Percentiles rank a stretch among this genome's conserved stretches.
Evolutionary conservation across 2,113 vertebrate species (phyloP).

Genomic region (Python bivittatus): DNA sequence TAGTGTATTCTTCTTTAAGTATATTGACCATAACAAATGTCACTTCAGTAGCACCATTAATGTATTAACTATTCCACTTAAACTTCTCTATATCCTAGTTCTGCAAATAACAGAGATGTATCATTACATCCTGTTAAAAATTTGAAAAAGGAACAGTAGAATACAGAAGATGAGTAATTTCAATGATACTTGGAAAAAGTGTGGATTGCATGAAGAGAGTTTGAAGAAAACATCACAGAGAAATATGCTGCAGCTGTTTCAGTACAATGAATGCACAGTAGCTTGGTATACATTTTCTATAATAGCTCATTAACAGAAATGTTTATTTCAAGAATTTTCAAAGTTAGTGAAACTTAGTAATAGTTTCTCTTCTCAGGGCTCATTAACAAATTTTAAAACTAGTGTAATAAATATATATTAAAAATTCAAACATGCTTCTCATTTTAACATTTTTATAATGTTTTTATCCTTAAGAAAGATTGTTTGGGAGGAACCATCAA

Average conservation of each 20-base stretch:
- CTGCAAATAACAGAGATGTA: neutral
- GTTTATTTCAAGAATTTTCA: slow-evolving; percentile 22
- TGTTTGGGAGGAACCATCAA: neutral
- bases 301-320: slow-evolving; percentile 41
- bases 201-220: slow-evolving; percentile 18
- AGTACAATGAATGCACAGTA: slow-evolving; percentile 25
- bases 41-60: neutral
- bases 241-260: slow-evolving; percentile 32
- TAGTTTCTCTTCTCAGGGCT: neutral
- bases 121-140: neutral
- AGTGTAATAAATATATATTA: neutral
- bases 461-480: neutral
- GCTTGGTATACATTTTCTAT: slow-evolving; percentile 29
- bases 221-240: slow-evolving; percentile 17
- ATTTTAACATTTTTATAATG: neutral
- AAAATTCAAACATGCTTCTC: neutral
- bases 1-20: neutral
- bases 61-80: neutral
- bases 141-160: slow-evolving; percentile 5
- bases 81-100: neutral
- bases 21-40: neutral
- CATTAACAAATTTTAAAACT: slow-evolving; percentile 4
- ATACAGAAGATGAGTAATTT: slow-evolving; percentile 27
- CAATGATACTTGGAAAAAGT: slow-evolving; percentile 13
- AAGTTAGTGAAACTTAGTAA: slow-evolving; percentile 15